Percentiles rank a stretch among this genome's conserved stretches.
phyloP scores from a whole-genome alignment of 2,888 invertebrate species.

The Drosophila melanosoma region DNA sequence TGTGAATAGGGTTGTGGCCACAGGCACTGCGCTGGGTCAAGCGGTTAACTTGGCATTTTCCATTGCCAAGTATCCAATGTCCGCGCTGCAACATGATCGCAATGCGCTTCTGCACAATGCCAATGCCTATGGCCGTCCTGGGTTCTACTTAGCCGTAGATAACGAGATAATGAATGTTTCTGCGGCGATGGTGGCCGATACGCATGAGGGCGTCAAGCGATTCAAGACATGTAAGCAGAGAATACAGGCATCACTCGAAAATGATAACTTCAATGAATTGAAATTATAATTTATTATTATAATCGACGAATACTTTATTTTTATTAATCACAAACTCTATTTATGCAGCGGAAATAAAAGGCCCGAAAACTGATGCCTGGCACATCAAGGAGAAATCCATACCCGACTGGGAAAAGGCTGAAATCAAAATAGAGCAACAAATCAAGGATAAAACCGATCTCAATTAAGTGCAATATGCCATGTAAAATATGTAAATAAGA shows the following conservation, averaged over 20 bases:
- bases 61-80: slow-evolving; percentile 93
- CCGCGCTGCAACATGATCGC: slow-evolving; percentile 83
- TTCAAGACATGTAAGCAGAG: slow-evolving; percentile 87
- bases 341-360: slow-evolving; percentile 64
- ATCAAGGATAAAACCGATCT: slow-evolving; percentile 31
- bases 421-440: slow-evolving; percentile 79
- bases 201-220: slow-evolving; percentile 88
- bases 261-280: not conserved
- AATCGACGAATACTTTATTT: not conserved
- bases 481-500: slow-evolving; percentile 49
- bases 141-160: slow-evolving; percentile 86
- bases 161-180: slow-evolving; percentile 88
- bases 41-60: slow-evolving; percentile 90
- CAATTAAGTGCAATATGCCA: slow-evolving; percentile 30
- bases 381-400: slow-evolving; percentile 85
- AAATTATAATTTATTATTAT: not conserved
- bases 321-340: not conserved
- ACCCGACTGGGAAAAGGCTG: slow-evolving; percentile 88
- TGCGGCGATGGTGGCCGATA: slow-evolving; percentile 88
- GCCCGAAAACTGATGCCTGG: slow-evolving; percentile 66
- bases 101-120: slow-evolving; percentile 86
- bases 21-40: slow-evolving; percentile 94
- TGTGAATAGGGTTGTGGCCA: slow-evolving; percentile 91
- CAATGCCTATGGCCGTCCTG: slow-evolving; percentile 88
- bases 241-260: not conserved